Evolutionary conservation across 2,113 vertebrate species (phyloP).

Genomic region (Spea multiplicata): DNA sequence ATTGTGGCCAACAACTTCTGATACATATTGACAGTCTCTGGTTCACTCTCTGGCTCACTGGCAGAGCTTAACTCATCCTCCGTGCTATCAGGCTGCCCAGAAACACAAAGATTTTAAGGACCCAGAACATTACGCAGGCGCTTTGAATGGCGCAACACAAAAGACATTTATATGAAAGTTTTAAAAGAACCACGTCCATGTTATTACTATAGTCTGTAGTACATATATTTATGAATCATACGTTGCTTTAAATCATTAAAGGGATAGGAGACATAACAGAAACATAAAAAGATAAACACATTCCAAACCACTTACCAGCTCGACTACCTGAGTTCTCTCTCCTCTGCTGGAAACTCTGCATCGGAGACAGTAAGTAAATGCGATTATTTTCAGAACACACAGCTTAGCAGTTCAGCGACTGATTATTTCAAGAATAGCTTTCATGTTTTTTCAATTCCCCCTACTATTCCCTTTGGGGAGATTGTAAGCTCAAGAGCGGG

Average conservation of each 20-base stretch:
- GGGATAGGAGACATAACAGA: background rate
- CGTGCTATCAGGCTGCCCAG: constrained; percentile 70
- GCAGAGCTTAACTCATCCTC: constrained; percentile 64
- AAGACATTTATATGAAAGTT: too few relatives aligned
- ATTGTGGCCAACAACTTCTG: constrained; percentile 87
- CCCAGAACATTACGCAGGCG: background rate
- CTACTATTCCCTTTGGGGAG: too few relatives aligned
- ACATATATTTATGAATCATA: too few relatives aligned
- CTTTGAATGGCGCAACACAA: too few relatives aligned
- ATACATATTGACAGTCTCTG: constrained; percentile 78
- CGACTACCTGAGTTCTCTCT: constrained; percentile 74
- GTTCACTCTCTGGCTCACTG: constrained; percentile 71
- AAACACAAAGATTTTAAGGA: background rate
- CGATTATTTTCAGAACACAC: background rate
- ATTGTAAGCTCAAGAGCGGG: too few relatives aligned
- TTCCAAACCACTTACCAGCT: constrained; percentile 74
- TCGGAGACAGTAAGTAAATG: constrained; percentile 38
- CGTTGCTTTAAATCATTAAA: too few relatives aligned
- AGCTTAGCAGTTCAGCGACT: background rate
- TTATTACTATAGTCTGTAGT: too few relatives aligned
- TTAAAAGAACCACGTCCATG: too few relatives aligned
- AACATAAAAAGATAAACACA: background rate
- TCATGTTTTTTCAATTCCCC: too few relatives aligned
- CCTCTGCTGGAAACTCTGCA: constrained; percentile 72
- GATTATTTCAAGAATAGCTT: too few relatives aligned